Evolutionary conservation across 2,113 vertebrate species (phyloP).

Genomic region (Scomber colias): DNA sequence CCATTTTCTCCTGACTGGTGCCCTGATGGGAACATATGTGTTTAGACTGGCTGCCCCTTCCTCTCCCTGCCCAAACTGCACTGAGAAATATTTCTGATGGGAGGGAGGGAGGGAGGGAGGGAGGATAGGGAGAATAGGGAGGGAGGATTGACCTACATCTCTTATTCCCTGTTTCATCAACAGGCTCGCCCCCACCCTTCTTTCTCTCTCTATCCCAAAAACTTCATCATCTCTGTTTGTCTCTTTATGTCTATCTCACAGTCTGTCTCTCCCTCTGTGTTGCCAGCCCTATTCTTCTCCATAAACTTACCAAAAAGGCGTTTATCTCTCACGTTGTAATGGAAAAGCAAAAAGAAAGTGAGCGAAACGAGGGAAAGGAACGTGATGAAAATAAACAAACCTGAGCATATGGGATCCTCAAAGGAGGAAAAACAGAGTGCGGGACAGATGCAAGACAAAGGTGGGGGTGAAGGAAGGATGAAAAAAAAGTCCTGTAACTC

Average conservation of each 20-base stretch:
- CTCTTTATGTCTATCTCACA: too few species aligned
- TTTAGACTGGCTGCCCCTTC: slow-evolving; percentile 31
- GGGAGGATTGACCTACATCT: slow-evolving; percentile 67
- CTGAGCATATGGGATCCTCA: slow-evolving; percentile 65
- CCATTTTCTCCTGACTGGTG: background rate
- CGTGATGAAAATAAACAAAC: slow-evolving; percentile 62
- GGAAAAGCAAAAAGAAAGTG: background rate
- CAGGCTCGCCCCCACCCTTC: background rate
- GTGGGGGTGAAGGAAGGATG: background rate
- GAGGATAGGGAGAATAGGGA: slow-evolving; percentile 33
- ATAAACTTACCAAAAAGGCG: slow-evolving; percentile 35
- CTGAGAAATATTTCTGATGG: slow-evolving; percentile 35
- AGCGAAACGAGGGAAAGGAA: background rate
- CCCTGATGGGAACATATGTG: slow-evolving; percentile 31
- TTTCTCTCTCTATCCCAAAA: slow-evolving; percentile 3
- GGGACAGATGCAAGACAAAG: background rate
- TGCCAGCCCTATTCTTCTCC: slow-evolving; percentile 24
- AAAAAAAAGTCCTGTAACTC: slow-evolving; percentile 12
- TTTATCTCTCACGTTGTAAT: background rate
- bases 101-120: slow-evolving; percentile 25
- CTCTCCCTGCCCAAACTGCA: slow-evolving; percentile 20
- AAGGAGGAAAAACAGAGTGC: slow-evolving; percentile 14
- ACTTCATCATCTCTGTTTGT: background rate
- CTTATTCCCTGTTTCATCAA: slow-evolving; percentile 29
- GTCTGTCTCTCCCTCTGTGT: too few species aligned